These are phyloP conservation scores for Telenomus remus DNA, from an alignment of 1,140 invertebrate species.

Conservation along the genomic window DNA sequence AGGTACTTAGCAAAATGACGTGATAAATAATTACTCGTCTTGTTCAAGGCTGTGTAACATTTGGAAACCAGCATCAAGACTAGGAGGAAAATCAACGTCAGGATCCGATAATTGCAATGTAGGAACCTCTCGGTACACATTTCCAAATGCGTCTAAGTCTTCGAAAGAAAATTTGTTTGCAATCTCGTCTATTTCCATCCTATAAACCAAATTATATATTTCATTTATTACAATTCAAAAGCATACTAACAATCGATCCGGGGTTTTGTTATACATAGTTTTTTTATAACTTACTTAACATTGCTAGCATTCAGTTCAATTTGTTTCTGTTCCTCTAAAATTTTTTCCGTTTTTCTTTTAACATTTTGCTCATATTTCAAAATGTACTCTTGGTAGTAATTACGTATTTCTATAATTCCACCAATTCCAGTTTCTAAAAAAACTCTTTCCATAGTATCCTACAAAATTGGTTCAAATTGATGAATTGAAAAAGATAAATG, in stretches of 20 bases:
- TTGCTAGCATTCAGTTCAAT: slow-evolving; percentile 66
- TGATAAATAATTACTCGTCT: slow-evolving; percentile 67
- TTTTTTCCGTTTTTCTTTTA: slow-evolving; percentile 70
- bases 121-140: slow-evolving; percentile 70
- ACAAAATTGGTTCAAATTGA: slow-evolving; percentile 16
- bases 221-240: too few species aligned
- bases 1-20: too few species aligned
- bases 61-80: slow-evolving; percentile 75
- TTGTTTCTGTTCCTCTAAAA: slow-evolving; percentile 74
- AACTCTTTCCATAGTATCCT: slow-evolving; percentile 78
- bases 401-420: slow-evolving; percentile 72
- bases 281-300: slow-evolving; percentile 65
- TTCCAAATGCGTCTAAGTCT: slow-evolving; percentile 71
- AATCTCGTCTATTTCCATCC: slow-evolving; percentile 70
- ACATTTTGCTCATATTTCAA: slow-evolving; percentile 75
- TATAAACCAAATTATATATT: slow-evolving; percentile 50
- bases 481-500: too few species aligned
- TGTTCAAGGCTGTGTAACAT: slow-evolving; percentile 76
- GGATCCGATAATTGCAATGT: slow-evolving; percentile 74
- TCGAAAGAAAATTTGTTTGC: slow-evolving; percentile 70
- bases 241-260: too few species aligned
- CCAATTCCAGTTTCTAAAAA: slow-evolving; percentile 77
- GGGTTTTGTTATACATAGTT: too few species aligned
- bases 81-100: slow-evolving; percentile 73
- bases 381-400: slow-evolving; percentile 77